These are phyloP conservation scores for Microtus ochrogaster DNA, from an alignment of 2,113 vertebrate species.

Conservation along the genomic window DNA sequence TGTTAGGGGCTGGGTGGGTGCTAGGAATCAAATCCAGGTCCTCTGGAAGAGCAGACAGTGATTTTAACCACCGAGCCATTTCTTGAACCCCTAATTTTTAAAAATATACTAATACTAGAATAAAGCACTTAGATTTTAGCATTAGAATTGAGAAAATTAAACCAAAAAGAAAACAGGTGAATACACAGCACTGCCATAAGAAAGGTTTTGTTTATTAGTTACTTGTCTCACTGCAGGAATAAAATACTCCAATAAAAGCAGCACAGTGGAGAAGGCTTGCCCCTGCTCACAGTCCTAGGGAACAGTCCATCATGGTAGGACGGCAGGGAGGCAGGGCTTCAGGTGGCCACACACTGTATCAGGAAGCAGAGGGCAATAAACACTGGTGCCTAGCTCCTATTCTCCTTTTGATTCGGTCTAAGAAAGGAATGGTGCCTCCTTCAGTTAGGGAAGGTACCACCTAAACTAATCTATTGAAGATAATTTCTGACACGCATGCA, in stretches of 20 bases:
- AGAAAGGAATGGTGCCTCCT: not conserved
- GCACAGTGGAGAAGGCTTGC: not conserved
- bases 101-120: constrained; percentile 4
- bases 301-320: not conserved
- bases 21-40: not conserved
- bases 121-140: constrained; percentile 33
- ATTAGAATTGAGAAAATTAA: not conserved
- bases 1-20: not conserved
- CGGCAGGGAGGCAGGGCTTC: not conserved
- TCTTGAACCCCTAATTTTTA: not conserved
- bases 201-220: not conserved
- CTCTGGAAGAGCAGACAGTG: no score
- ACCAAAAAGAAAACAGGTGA: constrained; percentile 20
- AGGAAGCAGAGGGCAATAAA: not conserved
- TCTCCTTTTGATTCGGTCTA: not conserved
- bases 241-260: not conserved
- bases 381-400: no score
- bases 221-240: not conserved
- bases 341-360: not conserved
- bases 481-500: no score
- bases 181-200: not conserved
- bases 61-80: not conserved
- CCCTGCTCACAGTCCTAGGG: not conserved
- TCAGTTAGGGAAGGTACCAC: not conserved
- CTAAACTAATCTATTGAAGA: not conserved